These are phyloP conservation scores for Halisarca cf. caerulea DNA, from an alignment of 37 sponge, comb jelly and placozoan genomes.

Conservation along the genomic window DNA sequence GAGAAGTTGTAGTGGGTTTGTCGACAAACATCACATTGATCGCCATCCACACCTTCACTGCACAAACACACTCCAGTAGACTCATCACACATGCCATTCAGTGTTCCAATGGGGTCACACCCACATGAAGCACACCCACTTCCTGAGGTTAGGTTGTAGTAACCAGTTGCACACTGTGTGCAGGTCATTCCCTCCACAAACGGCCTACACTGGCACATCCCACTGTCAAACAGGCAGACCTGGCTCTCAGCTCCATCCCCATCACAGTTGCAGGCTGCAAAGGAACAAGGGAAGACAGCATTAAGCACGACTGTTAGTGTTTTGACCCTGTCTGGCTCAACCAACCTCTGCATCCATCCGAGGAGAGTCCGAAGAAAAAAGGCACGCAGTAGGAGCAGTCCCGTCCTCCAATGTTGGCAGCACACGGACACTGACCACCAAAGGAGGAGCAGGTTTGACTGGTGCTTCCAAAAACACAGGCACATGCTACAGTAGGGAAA, in stretches of 20 bases:
- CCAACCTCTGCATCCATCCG: constrained; percentile 61
- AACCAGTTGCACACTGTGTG: constrained; percentile 31
- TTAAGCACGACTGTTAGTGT: neutral
- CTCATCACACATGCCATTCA: constrained; percentile 33
- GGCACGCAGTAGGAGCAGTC: constrained; percentile 66
- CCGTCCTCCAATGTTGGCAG: constrained; percentile 64
- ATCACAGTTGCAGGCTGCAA: constrained; percentile 57
- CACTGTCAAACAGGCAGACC: constrained; percentile 53
- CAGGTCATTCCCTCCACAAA: constrained; percentile 61
- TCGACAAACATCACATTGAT: constrained; percentile 60
- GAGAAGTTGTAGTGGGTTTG: constrained; percentile 56
- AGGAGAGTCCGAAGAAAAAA: constrained; percentile 42
- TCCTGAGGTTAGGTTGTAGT: constrained; percentile 27
- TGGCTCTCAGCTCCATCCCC: constrained; percentile 40
- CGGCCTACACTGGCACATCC: constrained; percentile 65
- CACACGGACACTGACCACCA: constrained; percentile 84
- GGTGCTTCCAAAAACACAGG: constrained; percentile 45
- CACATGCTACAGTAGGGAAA: constrained; percentile 45
- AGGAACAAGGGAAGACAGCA: neutral
- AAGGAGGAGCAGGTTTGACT: constrained; percentile 38
- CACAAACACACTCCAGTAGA: constrained; percentile 64
- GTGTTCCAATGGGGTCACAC: constrained; percentile 57
- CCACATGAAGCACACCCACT: constrained; percentile 51
- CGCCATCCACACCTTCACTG: constrained; percentile 65
- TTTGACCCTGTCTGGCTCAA: too few species aligned